Base-by-base conservation (phyloP, 2,113 vertebrate species). In the Syngnathus floridae region DNA sequence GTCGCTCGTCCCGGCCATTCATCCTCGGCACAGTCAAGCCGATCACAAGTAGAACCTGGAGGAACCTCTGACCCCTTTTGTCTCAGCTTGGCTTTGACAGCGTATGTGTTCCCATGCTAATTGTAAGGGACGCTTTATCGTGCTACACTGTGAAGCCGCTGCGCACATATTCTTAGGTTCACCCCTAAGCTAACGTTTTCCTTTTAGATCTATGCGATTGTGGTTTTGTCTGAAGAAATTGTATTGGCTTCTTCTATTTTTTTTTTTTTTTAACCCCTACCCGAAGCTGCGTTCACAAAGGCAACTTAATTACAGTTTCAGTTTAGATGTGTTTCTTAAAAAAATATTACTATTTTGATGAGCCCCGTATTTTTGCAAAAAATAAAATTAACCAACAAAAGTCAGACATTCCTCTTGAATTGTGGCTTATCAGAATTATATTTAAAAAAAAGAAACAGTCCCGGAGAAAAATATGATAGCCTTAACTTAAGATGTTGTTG, bases 31-130 rank as follows among this genome's bases (percentile, higher is more conserved):
- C 72, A 84, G 84, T 86, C 84, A 86, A 83, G 79, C 83, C 85
- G 83, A 89, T 90, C 88, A 84, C 83, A 89, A 78, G 81, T 75
- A 82, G 74, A 87, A 84, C 83, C 85, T 79, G 70, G 73, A 79
- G 74, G 81, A 88, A 86, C 88, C 79, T 87, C 75, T 86, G 79
- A 86, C 84, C 87, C 74, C 72, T 80, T 87, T 87, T 86, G 81
- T 88, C 76, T 79, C 67, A 48, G 35, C 62, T 66, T 71, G 51
- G 82, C 84, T 85, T 87, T 87, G 78, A 84, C 75, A 66, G 75
- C 81, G 71, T 82, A 87, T 82, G 81, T 88, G 87, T 89, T 88
- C 81, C 83, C 85, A 87, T 86, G 77, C 84, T 87, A 84, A 85
- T 87, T 83, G 81, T 84, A 84, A 80, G 79, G 74, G 72, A 77